phyloP scores from a whole-genome alignment of 2,888 invertebrate species.

The Agrochola lychnidis region DNA sequence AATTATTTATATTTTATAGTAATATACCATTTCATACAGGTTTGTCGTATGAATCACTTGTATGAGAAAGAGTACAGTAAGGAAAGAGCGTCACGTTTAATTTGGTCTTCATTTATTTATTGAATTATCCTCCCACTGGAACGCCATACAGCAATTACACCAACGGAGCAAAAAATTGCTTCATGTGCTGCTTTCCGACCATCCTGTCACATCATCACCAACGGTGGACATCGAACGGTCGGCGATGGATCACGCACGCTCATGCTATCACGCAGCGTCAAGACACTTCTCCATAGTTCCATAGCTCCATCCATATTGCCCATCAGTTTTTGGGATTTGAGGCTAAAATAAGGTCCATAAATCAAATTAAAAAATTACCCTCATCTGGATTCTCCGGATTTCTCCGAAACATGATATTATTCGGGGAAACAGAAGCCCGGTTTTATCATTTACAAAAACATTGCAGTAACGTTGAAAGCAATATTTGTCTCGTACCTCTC shows the following conservation, averaged over 20 bases:
- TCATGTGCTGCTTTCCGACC: no score
- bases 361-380: not conserved
- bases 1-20: not conserved
- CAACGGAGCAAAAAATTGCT: no score
- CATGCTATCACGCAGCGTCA: no score
- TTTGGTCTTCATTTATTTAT: no score
- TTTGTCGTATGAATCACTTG: not conserved
- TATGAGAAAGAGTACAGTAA: not conserved
- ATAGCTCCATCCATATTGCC: no score
- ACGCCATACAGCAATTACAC: no score
- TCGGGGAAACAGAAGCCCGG: not conserved
- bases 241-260: no score
- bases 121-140: no score
- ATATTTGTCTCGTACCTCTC: constrained; percentile 55
- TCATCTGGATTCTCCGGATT: not conserved
- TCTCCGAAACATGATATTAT: not conserved
- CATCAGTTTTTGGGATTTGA: no score
- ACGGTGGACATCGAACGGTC: no score
- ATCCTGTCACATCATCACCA: no score
- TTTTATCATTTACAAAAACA: constrained; percentile 24
- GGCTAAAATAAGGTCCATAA: not conserved
- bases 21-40: not conserved
- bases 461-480: constrained; percentile 16
- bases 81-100: not conserved
- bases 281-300: no score